Percentiles rank a stretch among this genome's conserved stretches.
Conservation (phyloP, 1,140 invertebrate genomes). For the Zaprionus vittiger region DNA sequence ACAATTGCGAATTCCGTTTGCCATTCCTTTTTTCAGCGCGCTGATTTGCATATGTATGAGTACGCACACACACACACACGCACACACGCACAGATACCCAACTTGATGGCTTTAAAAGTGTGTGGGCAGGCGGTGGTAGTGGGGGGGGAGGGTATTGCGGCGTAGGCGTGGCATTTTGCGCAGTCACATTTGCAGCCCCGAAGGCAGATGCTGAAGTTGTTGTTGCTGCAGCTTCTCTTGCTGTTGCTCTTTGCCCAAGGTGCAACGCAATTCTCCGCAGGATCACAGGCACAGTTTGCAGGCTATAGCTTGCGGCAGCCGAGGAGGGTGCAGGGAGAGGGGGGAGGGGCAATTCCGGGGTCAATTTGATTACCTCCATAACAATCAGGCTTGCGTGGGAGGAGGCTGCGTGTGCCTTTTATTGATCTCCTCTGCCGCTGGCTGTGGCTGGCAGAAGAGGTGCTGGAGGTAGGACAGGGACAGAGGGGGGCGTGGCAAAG, state of each 20-base stretch:
- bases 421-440: slow-evolving; percentile 27
- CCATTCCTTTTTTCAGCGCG: slow-evolving; percentile 7
- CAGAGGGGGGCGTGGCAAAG: background rate
- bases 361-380: slow-evolving; percentile 50
- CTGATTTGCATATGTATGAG: slow-evolving; percentile 48
- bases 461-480: background rate
- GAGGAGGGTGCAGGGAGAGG: background rate
- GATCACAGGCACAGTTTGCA: too few species aligned
- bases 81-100: slow-evolving; percentile 5
- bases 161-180: background rate
- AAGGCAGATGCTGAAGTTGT: background rate
- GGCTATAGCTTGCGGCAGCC: background rate
- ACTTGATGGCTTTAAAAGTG: slow-evolving; percentile 35
- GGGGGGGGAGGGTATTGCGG: background rate
- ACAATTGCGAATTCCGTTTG: slow-evolving; percentile 37
- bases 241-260: background rate
- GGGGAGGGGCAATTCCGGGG: background rate
- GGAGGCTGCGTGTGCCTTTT: slow-evolving; percentile 18
- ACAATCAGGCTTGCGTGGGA: slow-evolving; percentile 16
- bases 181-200: background rate
- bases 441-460: background rate
- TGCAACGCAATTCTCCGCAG: background rate
- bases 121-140: background rate
- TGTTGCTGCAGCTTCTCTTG: background rate
- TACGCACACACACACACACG: slow-evolving; percentile 6